Conservation (phyloP, 2,797 vertebrate species). For the Lagodon rhomboides region DNA sequence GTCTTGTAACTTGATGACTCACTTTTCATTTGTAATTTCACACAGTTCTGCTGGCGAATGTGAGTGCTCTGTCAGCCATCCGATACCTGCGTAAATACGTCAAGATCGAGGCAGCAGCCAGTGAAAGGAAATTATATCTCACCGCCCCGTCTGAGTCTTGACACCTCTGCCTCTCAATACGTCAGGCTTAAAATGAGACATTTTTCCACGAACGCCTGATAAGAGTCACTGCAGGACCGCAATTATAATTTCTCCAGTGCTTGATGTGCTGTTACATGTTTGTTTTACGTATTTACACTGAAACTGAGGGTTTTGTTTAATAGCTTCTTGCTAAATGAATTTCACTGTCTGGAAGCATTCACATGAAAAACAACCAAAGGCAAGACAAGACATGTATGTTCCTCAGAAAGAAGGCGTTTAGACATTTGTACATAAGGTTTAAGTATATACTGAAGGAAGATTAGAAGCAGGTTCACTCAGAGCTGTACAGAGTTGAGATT, state of each 20-base stretch:
- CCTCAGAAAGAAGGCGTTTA: conserved; percentile 11
- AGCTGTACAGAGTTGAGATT: conserved; percentile 28
- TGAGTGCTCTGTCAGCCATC: conserved; percentile 95
- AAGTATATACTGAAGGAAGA: conserved; percentile 23
- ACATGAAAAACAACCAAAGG: conserved; percentile 51
- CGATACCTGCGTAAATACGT: conserved; percentile 90
- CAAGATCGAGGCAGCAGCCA: conserved; percentile 68
- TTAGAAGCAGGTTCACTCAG: conserved; percentile 21
- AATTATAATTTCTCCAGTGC: conserved; percentile 10
- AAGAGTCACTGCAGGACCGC: background rate
- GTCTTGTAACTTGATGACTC: background rate
- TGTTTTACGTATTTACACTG: conserved; percentile 22
- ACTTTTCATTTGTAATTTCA: conserved; percentile 54
- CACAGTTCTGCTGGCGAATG: conserved; percentile 93
- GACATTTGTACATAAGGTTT: conserved; percentile 43
- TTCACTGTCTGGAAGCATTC: conserved; percentile 2
- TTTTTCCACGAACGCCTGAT: conserved; percentile 11
- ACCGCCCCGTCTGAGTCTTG: conserved; percentile 48
- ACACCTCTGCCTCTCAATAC: conserved; percentile 19
- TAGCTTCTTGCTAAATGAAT: background rate
- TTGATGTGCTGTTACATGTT: conserved; percentile 34
- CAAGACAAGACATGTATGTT: conserved; percentile 18
- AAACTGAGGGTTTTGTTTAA: background rate
- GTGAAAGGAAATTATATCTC: conserved; percentile 49
- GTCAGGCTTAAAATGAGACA: background rate